phyloP scores from a whole-genome alignment of 2,888 invertebrate genomes.

The Eustalomyia histrio region DNA sequence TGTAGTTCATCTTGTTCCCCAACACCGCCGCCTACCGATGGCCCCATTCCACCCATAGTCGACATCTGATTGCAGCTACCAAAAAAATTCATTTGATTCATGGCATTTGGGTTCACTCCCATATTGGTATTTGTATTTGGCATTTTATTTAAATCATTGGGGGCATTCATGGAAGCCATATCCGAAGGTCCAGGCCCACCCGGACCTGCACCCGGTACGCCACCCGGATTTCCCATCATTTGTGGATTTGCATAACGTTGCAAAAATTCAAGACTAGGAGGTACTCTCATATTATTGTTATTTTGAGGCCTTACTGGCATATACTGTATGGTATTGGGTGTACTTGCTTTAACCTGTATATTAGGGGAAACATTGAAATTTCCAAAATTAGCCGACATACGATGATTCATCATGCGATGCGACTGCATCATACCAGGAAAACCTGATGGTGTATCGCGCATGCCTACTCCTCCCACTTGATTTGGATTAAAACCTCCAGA shows the following conservation, averaged over 20 bases:
- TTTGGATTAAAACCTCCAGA: conserved; percentile 75
- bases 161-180: conserved; percentile 39
- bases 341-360: conserved; percentile 96
- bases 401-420: conserved; percentile 84
- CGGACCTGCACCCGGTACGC: conserved; percentile 62
- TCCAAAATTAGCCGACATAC: conserved; percentile 82
- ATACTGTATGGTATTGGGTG: conserved; percentile 99
- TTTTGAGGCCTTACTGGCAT: conserved; percentile 96
- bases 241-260: conserved; percentile 91
- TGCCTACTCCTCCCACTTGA: conserved; percentile 67
- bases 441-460: conserved; percentile 79
- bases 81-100: conserved; percentile 73
- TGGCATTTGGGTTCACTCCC: conserved; percentile 51
- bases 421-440: conserved; percentile 75
- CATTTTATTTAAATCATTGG: conserved; percentile 63
- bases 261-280: conserved; percentile 93
- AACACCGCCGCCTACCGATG: conserved; percentile 65
- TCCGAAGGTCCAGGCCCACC: conserved; percentile 46
- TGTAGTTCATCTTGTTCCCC: conserved; percentile 73
- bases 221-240: conserved; percentile 78
- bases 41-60: conserved; percentile 67
- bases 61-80: conserved; percentile 77
- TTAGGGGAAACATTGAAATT: conserved; percentile 83
- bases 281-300: conserved; percentile 84
- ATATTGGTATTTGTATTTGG: conserved; percentile 67